phyloP scores from a whole-genome alignment of 2,113 vertebrate species.

The Propithecus coquereli region DNA sequence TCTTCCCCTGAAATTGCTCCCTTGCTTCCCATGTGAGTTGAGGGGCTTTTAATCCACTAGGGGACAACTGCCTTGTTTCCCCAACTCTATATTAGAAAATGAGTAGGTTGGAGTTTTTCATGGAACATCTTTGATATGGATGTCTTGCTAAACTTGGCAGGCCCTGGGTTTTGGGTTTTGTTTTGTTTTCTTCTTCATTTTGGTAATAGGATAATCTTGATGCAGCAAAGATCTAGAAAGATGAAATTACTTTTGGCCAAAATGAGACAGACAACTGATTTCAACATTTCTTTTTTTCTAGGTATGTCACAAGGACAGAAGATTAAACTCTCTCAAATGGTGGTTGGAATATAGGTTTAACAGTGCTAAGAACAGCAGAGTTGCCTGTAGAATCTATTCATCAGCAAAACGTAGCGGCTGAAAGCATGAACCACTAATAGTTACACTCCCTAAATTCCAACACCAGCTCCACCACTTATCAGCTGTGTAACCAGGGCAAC shows the following conservation, averaged over 20 bases:
- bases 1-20: background rate
- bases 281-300: background rate
- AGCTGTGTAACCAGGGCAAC: conserved; percentile 40
- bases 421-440: background rate
- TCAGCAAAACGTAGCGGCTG: background rate
- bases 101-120: background rate
- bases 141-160: background rate
- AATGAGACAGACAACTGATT: background rate
- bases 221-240: background rate
- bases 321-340: background rate
- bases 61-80: background rate
- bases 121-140: background rate
- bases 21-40: background rate
- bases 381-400: background rate
- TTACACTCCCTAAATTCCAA: background rate
- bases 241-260: background rate
- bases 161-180: background rate
- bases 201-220: background rate
- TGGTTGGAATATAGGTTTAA: background rate
- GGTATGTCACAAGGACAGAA: background rate
- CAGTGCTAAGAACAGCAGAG: background rate
- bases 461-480: background rate
- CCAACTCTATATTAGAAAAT: background rate
- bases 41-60: background rate
- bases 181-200: background rate